Base-by-base conservation (phyloP, 2,797 vertebrate species). In the Lemur catta region DNA sequence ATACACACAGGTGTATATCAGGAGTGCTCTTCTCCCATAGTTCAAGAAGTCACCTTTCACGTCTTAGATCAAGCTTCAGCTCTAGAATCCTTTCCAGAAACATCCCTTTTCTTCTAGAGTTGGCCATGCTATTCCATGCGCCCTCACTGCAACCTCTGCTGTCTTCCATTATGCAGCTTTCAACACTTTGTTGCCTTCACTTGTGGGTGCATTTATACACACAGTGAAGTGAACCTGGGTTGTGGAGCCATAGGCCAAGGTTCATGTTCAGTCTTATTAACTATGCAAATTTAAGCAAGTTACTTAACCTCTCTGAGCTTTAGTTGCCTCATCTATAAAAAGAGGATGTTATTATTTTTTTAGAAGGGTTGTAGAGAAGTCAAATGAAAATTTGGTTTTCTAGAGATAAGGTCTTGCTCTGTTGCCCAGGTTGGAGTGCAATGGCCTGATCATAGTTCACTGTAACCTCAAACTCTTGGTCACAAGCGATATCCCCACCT, bases 41-140 rank as follows among this genome's bases (percentile, higher is more conserved):
- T 43, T 92, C 74, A 76, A 75, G 24, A 84, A 50, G 63, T 93
- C 59, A 86, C n/a, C 63, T 91, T 76, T 92, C 71, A 76, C 41
- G 59, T 71, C 33, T 84, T 74, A 85, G 82, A 63, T 76, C 35
- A 78, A 91, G 50, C 43, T 89, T 85, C 55, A n/a, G 13, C 33
- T 72, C 33, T 41, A 22, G 12, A 92, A 35, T 87, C 41, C 57
- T 59, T 88, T 92, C 48, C 69, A 82, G 59, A 76, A 82, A 59
- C 52, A 87, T 28, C 28, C 3, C 20, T 59, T 69, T 41, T 82
- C 48, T 79, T 24, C n/a, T 84, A 76, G 33, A 69, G 46, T 26
- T 84, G 85, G 30, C 55, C 55, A n/a, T 6, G 6, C 2, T 63
- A 65, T 38, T 65, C 46, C 55, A 74, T 1, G 10, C 13, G 20